phyloP scores from a whole-genome alignment of 2,797 vertebrate genomes.

The Ceyx erithaca region DNA sequence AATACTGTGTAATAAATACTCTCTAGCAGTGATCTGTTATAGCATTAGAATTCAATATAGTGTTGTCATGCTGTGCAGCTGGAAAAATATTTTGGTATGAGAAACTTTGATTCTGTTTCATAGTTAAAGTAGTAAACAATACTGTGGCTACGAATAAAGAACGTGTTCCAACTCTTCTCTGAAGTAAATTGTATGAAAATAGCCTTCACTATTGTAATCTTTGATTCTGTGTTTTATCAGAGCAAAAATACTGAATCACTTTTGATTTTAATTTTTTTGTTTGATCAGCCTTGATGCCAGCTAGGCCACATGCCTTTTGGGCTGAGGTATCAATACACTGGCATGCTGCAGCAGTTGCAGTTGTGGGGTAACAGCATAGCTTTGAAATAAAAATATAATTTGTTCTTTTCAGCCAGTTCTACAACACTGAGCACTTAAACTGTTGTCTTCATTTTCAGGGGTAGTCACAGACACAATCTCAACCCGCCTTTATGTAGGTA shows the following conservation, averaged over 20 bases:
- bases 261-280: background rate
- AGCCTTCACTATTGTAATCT: accelerated
- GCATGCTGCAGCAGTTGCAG: background rate
- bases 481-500: background rate
- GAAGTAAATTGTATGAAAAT: background rate
- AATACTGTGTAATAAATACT: constrained; percentile 55
- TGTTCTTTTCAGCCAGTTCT: background rate
- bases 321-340: background rate
- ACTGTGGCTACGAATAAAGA: background rate
- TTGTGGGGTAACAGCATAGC: background rate
- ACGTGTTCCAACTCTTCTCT: background rate
- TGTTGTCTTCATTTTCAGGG: background rate
- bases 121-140: background rate
- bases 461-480: accelerated
- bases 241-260: background rate
- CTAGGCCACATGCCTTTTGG: background rate
- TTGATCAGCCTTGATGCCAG: background rate
- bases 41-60: constrained; percentile 16
- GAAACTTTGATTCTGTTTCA: background rate
- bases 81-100: background rate
- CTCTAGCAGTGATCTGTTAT: background rate
- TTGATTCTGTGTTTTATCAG: background rate
- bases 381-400: background rate
- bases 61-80: background rate
- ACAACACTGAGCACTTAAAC: background rate